These are phyloP conservation scores for Latrodectus hesperus DNA, from an alignment of 2,888 invertebrate species.

Conservation along the genomic window DNA sequence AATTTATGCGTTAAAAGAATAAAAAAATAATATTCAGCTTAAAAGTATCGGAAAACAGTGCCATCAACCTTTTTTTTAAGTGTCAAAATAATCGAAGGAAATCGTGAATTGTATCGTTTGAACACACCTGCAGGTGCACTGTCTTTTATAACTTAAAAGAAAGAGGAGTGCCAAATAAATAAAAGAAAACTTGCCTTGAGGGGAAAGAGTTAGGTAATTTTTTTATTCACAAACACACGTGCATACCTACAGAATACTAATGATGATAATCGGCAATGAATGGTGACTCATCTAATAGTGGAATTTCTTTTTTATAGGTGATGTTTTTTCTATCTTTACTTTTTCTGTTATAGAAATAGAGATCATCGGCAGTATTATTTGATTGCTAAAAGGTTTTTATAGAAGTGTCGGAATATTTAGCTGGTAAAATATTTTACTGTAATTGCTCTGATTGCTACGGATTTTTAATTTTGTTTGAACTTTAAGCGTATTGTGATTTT, in stretches of 20 bases:
- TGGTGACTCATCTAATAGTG: slow-evolving; percentile 38
- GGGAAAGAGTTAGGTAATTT: slow-evolving; percentile 8
- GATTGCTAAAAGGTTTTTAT: too few species aligned
- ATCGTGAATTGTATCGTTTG: slow-evolving; percentile 51
- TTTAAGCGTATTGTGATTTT: too few species aligned
- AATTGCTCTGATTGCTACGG: too few species aligned
- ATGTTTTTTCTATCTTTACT: too few species aligned
- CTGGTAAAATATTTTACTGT: too few species aligned
- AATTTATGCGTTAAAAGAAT: too few species aligned
- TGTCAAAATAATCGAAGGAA: slow-evolving; percentile 1
- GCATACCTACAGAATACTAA: slow-evolving; percentile 50
- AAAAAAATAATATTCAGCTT: neutral
- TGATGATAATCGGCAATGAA: slow-evolving; percentile 31
- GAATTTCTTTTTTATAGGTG: slow-evolving; percentile 14
- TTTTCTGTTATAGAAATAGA: too few species aligned
- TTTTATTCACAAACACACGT: slow-evolving; percentile 22
- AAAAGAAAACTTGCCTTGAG: slow-evolving; percentile 21
- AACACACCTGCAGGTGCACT: slow-evolving; percentile 51
- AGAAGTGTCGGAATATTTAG: too few species aligned
- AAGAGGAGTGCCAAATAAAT: slow-evolving; percentile 11
- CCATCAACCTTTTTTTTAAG: neutral
- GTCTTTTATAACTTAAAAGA: slow-evolving; percentile 35
- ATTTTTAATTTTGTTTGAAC: too few species aligned
- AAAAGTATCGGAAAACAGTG: neutral
- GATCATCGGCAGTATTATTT: too few species aligned